phyloP scores from a whole-genome alignment of 2,113 vertebrate genomes.

The Paralichthys olivaceus region DNA sequence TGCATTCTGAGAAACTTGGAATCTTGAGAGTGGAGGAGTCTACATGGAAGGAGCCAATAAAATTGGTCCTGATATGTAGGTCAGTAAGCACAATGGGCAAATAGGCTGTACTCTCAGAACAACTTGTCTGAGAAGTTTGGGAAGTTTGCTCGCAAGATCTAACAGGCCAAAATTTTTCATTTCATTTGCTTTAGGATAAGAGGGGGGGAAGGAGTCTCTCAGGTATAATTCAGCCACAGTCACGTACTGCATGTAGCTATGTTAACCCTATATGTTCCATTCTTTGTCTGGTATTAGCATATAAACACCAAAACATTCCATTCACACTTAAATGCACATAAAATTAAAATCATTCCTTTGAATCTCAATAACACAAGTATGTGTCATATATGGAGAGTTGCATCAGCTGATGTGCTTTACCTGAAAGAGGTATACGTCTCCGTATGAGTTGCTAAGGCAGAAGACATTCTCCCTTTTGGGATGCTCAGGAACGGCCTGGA shows the following conservation, averaged over 20 bases:
- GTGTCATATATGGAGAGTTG: not conserved
- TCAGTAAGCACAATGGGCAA: conserved; percentile 50
- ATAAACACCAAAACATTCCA: not conserved
- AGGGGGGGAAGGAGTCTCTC: conserved; percentile 3
- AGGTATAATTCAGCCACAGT: conserved; percentile 1
- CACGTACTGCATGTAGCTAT: not conserved
- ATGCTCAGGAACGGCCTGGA: conserved; percentile 95
- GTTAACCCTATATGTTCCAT: not conserved
- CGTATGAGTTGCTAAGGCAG: conserved; percentile 96
- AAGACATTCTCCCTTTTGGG: conserved; percentile 98
- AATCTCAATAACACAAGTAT: not conserved
- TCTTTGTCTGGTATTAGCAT: not conserved
- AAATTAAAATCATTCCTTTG: not conserved
- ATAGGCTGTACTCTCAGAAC: conserved; percentile 19
- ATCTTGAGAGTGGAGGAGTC: conserved; percentile 12
- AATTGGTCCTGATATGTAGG: conserved; percentile 50
- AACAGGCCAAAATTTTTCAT: conserved; percentile 10
- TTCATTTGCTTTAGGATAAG: conserved; percentile 17
- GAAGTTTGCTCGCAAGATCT: conserved; percentile 3
- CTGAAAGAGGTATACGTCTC: conserved; percentile 97
- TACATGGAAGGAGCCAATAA: not conserved
- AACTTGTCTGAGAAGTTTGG: not conserved
- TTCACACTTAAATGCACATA: not conserved
- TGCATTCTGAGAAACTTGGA: conserved; percentile 30
- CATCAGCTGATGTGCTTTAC: conserved; percentile 66